Conservation (phyloP, 2,797 vertebrate species). For the Tinamus major region DNA sequence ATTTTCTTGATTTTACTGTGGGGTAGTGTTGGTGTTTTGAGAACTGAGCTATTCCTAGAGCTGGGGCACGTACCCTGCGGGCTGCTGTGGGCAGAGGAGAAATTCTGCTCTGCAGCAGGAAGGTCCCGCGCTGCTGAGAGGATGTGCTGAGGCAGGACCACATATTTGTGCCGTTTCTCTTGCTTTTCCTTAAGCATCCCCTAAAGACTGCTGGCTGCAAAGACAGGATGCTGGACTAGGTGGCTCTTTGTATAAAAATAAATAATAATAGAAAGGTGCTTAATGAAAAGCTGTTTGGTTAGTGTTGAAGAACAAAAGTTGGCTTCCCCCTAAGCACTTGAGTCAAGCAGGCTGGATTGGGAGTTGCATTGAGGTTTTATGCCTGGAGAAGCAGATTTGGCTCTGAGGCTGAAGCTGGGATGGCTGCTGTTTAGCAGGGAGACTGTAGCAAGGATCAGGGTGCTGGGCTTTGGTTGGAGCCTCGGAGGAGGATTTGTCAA, state of each 20-base stretch:
- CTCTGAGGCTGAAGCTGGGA: neutral
- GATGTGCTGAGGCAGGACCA: neutral
- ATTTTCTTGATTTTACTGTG: neutral
- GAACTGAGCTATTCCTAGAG: neutral
- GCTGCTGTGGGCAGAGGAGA: neutral
- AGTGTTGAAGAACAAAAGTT: neutral
- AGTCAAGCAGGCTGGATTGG: neutral
- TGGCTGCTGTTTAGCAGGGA: fast-evolving
- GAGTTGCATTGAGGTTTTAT: neutral
- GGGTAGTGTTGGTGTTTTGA: neutral
- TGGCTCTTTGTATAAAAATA: neutral
- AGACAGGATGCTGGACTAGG: neutral
- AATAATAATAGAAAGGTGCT: neutral
- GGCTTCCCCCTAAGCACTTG: fast-evolving
- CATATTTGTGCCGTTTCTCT: neutral
- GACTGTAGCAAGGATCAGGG: neutral
- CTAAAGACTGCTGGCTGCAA: neutral
- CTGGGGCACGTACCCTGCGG: neutral
- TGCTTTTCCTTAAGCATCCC: neutral
- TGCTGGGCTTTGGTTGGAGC: neutral
- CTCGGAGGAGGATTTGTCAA: fast-evolving
- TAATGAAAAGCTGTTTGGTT: neutral
- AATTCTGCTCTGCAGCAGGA: neutral
- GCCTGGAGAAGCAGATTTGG: neutral
- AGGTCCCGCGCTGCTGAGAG: neutral